Evolutionary conservation across 2,888 invertebrate genomes (phyloP).

Genomic region (Rotaria magnacalcarata): DNA sequence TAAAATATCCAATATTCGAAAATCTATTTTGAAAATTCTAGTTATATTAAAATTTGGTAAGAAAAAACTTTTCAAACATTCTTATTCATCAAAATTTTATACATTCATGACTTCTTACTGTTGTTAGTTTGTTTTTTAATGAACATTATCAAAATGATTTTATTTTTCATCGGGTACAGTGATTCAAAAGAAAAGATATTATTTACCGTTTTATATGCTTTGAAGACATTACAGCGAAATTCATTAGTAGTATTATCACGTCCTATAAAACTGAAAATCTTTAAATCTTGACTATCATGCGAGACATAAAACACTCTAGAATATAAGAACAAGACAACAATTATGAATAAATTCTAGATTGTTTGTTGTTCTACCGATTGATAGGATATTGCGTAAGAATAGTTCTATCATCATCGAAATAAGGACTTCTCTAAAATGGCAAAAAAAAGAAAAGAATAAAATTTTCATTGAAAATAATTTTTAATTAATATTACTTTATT

Average conservation of each 20-base stretch:
- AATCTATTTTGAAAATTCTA: too few relatives aligned
- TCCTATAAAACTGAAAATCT: slow-evolving; percentile 98
- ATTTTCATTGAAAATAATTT: too few relatives aligned
- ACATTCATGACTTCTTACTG: too few relatives aligned
- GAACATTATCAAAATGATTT: background rate
- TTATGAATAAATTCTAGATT: background rate
- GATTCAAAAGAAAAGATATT: background rate
- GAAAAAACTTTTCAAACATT: too few relatives aligned
- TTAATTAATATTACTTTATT: background rate
- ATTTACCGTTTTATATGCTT: slow-evolving; percentile 89
- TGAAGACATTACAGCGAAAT: slow-evolving; percentile 98
- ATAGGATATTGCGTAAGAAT: slow-evolving; percentile 75
- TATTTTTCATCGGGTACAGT: too few relatives aligned
- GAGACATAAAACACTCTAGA: slow-evolving; percentile 98
- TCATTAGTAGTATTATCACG: slow-evolving; percentile 89
- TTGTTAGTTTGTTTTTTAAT: background rate
- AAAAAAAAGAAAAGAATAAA: slow-evolving; percentile 53
- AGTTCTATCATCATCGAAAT: slow-evolving; percentile 62
- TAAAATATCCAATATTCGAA: too few relatives aligned
- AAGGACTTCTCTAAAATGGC: slow-evolving; percentile 64
- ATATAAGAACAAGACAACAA: slow-evolving; percentile 47
- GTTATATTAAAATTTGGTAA: too few relatives aligned
- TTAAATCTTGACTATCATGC: slow-evolving; percentile 93
- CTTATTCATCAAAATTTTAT: too few relatives aligned
- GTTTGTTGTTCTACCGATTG: slow-evolving; percentile 54